Base-by-base conservation (phyloP, 1,140 invertebrate genomes). In the Heliconius nattereri region DNA sequence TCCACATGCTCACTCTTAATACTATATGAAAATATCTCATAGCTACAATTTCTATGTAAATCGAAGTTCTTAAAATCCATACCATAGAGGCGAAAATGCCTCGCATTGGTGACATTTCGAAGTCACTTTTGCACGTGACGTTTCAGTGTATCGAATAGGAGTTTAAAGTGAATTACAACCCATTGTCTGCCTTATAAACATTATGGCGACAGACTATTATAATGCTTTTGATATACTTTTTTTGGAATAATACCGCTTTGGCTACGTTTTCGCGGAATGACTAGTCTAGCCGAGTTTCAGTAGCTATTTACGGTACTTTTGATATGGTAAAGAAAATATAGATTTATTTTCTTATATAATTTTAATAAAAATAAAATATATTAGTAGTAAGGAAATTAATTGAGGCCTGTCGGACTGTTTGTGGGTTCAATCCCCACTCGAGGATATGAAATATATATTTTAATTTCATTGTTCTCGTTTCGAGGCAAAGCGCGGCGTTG, bases 1-100 rank as follows among this genome's bases (percentile, higher is more conserved):
- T 92, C 90, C 90, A 88, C 87, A 88, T 89, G 85, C 87, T 79
- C 60, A 77, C 79, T 77, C 82, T 86, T 87, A 89, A 83, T 83
- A 78, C 78, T 85, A 81, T 87, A 89, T 84, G 79, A 80, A 82
- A 78, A 76, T 73, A 71, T 80, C 71, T 80, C 60, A 11, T 40
- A 40, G 40, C 7, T 80, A 73, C 16, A 60, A n/a, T 26, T 26
- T 66, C 60, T 26, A 66, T 66, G 60, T 66, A 26, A 26, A 66
- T 26, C 60, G 8, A 66, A 16, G 60, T 66, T 66, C 60, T 66
- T 66, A 66, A 66, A 54, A 66, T 11, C 23, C 60, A 20, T n/a
- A 23, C 32, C 8, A 19, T 72, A 72, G 35, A 37, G 71, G 16
- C 71, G n/a, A 72, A 20, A 72, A 72, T 72, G 29, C 9, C 37